These are phyloP conservation scores for Pollicipes pollicipes DNA, from an alignment of 1,140 invertebrate species.

Conservation along the genomic window DNA sequence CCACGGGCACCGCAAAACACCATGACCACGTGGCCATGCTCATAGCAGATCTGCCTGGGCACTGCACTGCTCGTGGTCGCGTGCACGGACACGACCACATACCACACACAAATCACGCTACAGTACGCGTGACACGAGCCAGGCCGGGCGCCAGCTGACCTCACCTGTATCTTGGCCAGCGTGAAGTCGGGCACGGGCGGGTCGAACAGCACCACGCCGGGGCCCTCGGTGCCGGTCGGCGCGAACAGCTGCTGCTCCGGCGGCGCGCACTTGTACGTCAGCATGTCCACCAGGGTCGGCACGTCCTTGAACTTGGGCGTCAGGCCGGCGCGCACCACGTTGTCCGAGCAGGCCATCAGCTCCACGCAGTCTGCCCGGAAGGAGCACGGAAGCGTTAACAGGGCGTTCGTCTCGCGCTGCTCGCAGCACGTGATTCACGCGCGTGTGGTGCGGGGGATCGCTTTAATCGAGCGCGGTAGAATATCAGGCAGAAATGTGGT, in stretches of 20 bases:
- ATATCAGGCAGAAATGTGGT: too few relatives aligned
- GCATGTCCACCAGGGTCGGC: conserved; percentile 56
- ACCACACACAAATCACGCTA: background rate
- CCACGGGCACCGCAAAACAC: too few relatives aligned
- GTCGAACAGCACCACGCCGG: conserved; percentile 50
- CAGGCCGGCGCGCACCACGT: conserved; percentile 87
- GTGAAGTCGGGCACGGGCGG: conserved; percentile 81
- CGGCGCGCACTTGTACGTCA: conserved; percentile 54
- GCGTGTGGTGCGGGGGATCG: too few relatives aligned
- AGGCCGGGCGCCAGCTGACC: background rate
- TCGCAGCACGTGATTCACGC: too few relatives aligned
- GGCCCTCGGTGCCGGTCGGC: conserved; percentile 34
- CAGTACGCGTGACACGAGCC: background rate
- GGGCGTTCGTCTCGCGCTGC: too few relatives aligned
- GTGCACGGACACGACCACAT: background rate
- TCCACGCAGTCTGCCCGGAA: conserved; percentile 90
- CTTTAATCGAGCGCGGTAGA: too few relatives aligned
- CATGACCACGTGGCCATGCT: background rate
- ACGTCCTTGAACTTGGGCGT: conserved; percentile 93
- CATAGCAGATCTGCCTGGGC: background rate
- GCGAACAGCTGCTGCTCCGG: conserved; percentile 45
- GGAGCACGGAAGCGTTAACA: too few relatives aligned
- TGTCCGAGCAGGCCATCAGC: conserved; percentile 97
- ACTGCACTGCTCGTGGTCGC: background rate
- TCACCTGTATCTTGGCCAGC: conserved; percentile 48